These are phyloP conservation scores for Synanthedon formicaeformis DNA, from an alignment of 2,888 invertebrate species.

Conservation along the genomic window DNA sequence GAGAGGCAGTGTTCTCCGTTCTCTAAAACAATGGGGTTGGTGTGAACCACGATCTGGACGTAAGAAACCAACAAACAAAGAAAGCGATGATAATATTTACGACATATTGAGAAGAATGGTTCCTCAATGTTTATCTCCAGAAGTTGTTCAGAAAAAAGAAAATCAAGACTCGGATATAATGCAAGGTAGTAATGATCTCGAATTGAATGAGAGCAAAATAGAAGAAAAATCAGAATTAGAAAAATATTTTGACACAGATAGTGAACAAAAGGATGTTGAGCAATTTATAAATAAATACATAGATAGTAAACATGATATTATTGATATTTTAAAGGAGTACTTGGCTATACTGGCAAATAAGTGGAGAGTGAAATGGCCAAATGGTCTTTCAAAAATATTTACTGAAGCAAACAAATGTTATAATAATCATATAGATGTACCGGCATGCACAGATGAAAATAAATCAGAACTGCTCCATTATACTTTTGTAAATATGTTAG, in stretches of 20 bases:
- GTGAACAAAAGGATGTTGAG: conserved; percentile 74
- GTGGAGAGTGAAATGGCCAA: conserved; percentile 77
- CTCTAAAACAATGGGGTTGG: conserved; percentile 84
- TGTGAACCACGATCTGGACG: conserved; percentile 70
- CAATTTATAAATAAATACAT: conserved; percentile 73
- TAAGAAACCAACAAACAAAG: conserved; percentile 65
- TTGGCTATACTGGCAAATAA: conserved; percentile 69
- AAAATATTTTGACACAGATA: conserved; percentile 75
- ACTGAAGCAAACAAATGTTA: conserved; percentile 72
- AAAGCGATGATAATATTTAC: conserved; percentile 74
- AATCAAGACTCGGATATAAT: conserved; percentile 66
- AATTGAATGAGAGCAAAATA: conserved; percentile 65
- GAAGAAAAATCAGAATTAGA: conserved; percentile 20
- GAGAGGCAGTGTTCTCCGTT: conserved; percentile 79
- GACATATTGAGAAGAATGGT: conserved; percentile 77
- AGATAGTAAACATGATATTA: conserved; percentile 67
- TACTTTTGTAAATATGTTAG: conserved; percentile 43
- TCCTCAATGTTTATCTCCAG: conserved; percentile 69
- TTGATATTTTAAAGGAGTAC: conserved; percentile 72
- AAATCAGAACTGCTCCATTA: conserved; percentile 42
- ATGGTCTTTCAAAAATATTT: conserved; percentile 68
- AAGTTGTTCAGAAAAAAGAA: conserved; percentile 43
- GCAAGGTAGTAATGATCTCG: conserved; percentile 73
- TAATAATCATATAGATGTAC: conserved; percentile 53
- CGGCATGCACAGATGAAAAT: conserved; percentile 44